Conservation (phyloP, 2,797 vertebrate genomes). For the Neosilurus mollespiculum region DNA sequence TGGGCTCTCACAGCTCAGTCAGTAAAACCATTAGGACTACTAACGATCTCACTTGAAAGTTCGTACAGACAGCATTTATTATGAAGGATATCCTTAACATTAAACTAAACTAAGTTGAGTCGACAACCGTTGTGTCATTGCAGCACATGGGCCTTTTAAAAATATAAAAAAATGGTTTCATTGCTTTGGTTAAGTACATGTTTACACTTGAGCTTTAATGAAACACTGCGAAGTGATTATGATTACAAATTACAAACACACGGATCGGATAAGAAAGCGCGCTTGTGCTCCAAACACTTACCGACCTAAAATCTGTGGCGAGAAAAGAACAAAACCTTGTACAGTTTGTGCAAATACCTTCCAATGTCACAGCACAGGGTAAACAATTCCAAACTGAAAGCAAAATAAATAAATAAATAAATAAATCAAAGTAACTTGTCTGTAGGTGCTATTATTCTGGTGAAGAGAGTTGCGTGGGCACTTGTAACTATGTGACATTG, state of each 20-base stretch:
- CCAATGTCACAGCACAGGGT: neutral
- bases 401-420: neutral
- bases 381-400: constrained; percentile 15
- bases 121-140: neutral
- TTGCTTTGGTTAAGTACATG: neutral
- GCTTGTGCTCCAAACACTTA: neutral
- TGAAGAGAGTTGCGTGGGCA: constrained; percentile 30
- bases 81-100: neutral
- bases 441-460: constrained; percentile 22
- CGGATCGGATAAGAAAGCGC: neutral
- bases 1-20: constrained; percentile 1
- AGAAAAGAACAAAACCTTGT: neutral
- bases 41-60: neutral
- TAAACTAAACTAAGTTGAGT: neutral
- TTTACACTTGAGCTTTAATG: neutral
- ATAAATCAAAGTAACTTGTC: neutral
- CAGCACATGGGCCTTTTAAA: neutral
- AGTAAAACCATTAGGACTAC: neutral
- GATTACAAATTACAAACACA: neutral
- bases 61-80: neutral
- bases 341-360: neutral
- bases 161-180: neutral
- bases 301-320: neutral
- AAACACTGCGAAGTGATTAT: neutral
- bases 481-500: constrained; percentile 34